Base-by-base conservation (phyloP, 2,888 invertebrate species). In the Tethea ocularis region DNA sequence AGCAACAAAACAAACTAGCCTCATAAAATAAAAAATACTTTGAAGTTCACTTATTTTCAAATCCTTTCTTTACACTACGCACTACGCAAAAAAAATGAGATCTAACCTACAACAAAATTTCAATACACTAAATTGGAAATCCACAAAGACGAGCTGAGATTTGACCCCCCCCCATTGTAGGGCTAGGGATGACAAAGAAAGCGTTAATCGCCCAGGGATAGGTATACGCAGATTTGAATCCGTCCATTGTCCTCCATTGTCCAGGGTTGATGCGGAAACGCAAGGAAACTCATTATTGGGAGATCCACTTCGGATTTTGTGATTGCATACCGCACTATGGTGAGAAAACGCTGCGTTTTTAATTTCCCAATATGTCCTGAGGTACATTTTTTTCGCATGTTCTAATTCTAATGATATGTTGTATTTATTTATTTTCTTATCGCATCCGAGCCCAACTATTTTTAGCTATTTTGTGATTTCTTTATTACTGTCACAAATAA, bases 221-320 rank as follows among this genome's bases (percentile, higher is more conserved):
- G 76, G 82, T 80, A 73, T 74, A 80, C 71, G 76, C 75, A 79
- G 83, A 79, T 82, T 78, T 78, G 80, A 77, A 71, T 72, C 70
- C 72, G 59, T 59, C 74, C 73, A 78, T 84, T 84, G 83, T 83
- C 71, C 72, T 66, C 65, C 57, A 64, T 71, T 65, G 74, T 74
- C 75, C 75, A 72, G 70, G 68, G 66, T 68, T 74, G 70, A 69
- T 62, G 72, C 70, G 76, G 75, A 79, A 79, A 71, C 78, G 76
- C 76, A 77, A 46, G 72, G 76, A 77, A 76, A 84, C 83, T 84
- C 81, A 84, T 84, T 84, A 84, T 77, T 72, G 71, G 67, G 62
- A 71, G 74, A 76, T 69, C 76, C 74, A 71, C 72, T 75, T 69
- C 57, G 69, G 70, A 74, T 66, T 20, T 66, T 63, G 59, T 61